Evolutionary conservation across 2,113 vertebrate species (phyloP), one percentile per base, ranked within the genome.

Genomic region (Nycticorax nycticorax): DNA sequence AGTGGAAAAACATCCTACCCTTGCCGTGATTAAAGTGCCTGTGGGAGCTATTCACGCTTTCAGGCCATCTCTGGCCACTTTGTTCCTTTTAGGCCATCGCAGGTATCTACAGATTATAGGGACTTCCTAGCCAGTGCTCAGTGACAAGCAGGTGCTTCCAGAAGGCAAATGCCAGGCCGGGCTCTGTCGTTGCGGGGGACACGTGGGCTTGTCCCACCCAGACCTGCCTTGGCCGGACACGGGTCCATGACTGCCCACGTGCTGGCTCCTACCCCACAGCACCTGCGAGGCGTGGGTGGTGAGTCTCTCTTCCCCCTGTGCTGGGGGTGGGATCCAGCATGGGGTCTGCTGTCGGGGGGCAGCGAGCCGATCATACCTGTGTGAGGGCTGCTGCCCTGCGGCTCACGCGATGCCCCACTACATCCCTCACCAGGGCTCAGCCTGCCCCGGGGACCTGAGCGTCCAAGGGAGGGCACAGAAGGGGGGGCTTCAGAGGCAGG

Each of bases 211-310:
- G 33, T 41, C 39, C 63, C 33, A 56, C 21, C 10, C 62, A 75
- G 35, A 32, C 14, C 13, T 32, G 7, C 10, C 2, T 32, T 47
- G 64, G 39, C 21, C 35, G 60, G 16, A 14, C 12, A 6, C 1
- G 1, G 8, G 6, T 55, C n/a, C 56, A 45, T 47, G 35, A 12
- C 21, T 43, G 35, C 20, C 56, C 3, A 0, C 0, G 0, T 16
- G 17, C 52, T 0, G 0, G 37, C 12, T 63, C n/a, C 48, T 26
- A 15, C 33, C 24, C n/a, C 2, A 0, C 2, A 11, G 15, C 45
- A 35, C 26, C 0, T 27, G 32, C 0, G 1, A 69, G 47, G 55
- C 1, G 4, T 39, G 39, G 39, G 24, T 63, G 0, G 32, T 2
- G 1, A 52, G 32, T 33, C 12, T 8, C 14, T 9, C 35, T 37